A percentile compares a stretch with the other conserved stretches of the same genome.
Conservation (phyloP, 2,797 vertebrate species). For the Acrossocheilus wenchowensis region DNA sequence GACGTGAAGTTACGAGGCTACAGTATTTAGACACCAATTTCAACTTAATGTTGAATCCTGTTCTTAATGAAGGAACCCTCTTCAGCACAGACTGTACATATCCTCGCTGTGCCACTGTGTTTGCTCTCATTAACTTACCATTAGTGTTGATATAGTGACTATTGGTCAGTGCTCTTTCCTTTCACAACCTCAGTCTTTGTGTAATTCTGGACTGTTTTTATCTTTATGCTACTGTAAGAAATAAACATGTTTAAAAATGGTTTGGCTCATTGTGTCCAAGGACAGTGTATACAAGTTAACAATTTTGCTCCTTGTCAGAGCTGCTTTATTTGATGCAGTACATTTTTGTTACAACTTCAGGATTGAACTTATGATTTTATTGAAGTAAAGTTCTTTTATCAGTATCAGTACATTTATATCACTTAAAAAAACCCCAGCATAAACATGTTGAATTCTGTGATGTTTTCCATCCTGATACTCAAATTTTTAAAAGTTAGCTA, state of each 20-base stretch:
- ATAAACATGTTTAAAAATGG: slow-evolving; percentile 70
- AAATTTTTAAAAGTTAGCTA: neutral
- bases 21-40: slow-evolving; percentile 2
- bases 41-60: slow-evolving; percentile 1
- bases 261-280: neutral
- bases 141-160: slow-evolving; percentile 57
- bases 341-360: neutral
- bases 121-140: slow-evolving; percentile 43
- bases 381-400: neutral
- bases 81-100: slow-evolving; percentile 58
- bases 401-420: neutral
- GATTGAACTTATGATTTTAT: neutral
- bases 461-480: neutral
- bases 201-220: slow-evolving; percentile 74
- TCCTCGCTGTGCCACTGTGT: slow-evolving; percentile 47
- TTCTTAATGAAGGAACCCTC: neutral
- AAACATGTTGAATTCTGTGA: neutral
- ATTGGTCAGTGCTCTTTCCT: slow-evolving; percentile 43
- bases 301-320: neutral
- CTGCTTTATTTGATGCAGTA: neutral
- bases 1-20: slow-evolving; percentile 1
- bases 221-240: slow-evolving; percentile 74
- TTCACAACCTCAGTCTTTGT: slow-evolving; percentile 56
- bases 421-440: neutral
- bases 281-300: neutral